A percentile compares a stretch with the other conserved stretches of the same genome.
These are phyloP conservation scores for Myiotriccus ornatus DNA, from an alignment of 2,797 vertebrate genomes.

Conservation along the genomic window DNA sequence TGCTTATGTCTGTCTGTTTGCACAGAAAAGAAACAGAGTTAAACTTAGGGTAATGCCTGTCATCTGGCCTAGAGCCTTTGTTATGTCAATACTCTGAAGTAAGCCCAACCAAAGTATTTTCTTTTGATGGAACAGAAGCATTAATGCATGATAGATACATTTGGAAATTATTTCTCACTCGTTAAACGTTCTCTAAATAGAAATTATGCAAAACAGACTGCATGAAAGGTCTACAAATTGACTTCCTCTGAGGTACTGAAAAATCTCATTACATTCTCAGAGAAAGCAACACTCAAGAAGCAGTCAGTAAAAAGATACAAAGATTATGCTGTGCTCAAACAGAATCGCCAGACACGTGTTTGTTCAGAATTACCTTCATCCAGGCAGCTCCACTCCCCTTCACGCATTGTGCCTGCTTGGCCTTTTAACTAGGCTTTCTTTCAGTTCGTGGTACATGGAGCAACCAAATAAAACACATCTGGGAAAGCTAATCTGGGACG, in stretches of 20 bases:
- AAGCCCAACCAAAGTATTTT: slow-evolving; percentile 52
- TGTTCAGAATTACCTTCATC: background rate
- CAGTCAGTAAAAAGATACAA: background rate
- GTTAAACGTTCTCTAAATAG: background rate
- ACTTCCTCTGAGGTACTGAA: background rate
- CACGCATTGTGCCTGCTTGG: accelerated
- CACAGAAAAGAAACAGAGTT: slow-evolving; percentile 36
- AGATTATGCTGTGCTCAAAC: background rate
- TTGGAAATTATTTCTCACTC: slow-evolving; percentile 36
- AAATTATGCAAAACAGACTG: slow-evolving; percentile 25
- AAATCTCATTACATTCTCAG: background rate
- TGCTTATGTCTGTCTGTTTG: background rate
- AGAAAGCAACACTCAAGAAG: background rate
- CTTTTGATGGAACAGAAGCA: slow-evolving; percentile 48
- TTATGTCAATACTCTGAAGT: slow-evolving; percentile 4
- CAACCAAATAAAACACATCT: background rate
- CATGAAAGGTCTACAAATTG: background rate
- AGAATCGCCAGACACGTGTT: background rate
- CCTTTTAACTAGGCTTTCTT: background rate
- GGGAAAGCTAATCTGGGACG: background rate
- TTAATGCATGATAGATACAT: slow-evolving; percentile 22
- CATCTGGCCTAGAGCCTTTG: slow-evolving; percentile 25
- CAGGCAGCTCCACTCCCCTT: background rate
- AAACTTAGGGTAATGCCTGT: background rate
- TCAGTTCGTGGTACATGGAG: background rate